Base-by-base conservation (phyloP, 2,888 invertebrate species). In the Drosophila fungiperda region DNA sequence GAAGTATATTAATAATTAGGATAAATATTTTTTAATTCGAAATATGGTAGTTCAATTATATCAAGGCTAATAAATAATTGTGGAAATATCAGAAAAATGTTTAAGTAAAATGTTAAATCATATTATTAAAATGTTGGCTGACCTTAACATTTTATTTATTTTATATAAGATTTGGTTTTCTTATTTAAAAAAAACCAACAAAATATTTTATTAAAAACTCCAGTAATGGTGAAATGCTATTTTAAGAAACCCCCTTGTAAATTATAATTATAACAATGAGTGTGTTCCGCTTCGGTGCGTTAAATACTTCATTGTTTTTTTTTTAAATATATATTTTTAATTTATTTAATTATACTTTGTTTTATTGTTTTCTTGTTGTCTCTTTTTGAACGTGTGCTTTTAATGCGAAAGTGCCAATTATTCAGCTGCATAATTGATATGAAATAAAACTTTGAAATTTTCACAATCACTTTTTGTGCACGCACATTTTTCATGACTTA, bases 391-490 rank as follows among this genome's bases (percentile, higher is more conserved):
- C 38, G 58, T 69, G 65, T 71, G 81, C 71, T 68, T 67, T 42
- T 20, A 42, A 42, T 20, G 6, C 7, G 42, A 42, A 20, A 42
- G 7, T 20, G 20, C 12, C 20, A 42, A 42, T 42, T 42, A 42
- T 42, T 12, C 20, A 42, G 20, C 42, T 6, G 42, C 82, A 86
- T 83, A 90, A 87, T 90, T 90, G 86, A 88, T 82, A 78, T 75
- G 76, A 76, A 88, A 88, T 79, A 83, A 81, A 85, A 66, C 81
- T 64, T 73, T 65, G 70, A 73, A 80, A 80, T 75, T 84, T 78
- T 58, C 69, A 62, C 78, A 82, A 85, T 85, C 86, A 80, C 76
- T 40, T 45, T 42, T 50, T 23, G 52, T 32, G 2, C 20, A 2
- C n/a, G 42, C 58, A 52, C 63, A 68, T 68, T 70, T 58, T 63